Evolutionary conservation across 1,140 invertebrate genomes (phyloP).

Genomic region (Laupala kohalensis): DNA sequence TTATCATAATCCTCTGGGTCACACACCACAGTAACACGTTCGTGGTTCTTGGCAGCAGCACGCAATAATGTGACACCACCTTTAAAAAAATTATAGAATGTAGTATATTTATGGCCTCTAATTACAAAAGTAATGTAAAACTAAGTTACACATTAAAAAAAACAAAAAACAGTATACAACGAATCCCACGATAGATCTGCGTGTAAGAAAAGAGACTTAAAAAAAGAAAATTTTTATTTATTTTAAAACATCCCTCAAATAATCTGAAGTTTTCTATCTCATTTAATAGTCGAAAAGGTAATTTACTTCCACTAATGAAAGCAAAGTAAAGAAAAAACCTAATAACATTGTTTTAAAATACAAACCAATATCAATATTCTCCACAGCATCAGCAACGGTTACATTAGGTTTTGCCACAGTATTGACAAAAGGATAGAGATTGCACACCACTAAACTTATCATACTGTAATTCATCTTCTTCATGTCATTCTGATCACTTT

Average conservation of each 20-base stretch:
- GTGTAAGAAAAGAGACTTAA: too few relatives aligned
- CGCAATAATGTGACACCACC: conserved; percentile 78
- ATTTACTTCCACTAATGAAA: not conserved
- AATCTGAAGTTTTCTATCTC: too few relatives aligned
- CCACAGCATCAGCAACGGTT: conserved; percentile 79
- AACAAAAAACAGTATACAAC: too few relatives aligned
- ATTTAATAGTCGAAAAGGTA: too few relatives aligned
- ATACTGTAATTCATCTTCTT: conserved; percentile 56
- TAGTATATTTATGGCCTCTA: not conserved
- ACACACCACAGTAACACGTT: conserved; percentile 87
- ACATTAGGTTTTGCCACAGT: conserved; percentile 74
- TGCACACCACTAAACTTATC: conserved; percentile 80
- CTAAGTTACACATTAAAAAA: too few relatives aligned
- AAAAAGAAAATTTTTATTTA: too few relatives aligned
- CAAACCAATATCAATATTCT: conserved; percentile 84
- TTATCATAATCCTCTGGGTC: conserved; percentile 81
- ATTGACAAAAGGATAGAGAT: conserved; percentile 91
- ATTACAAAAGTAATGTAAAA: not conserved
- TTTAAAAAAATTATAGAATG: not conserved
- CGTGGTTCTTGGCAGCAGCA: conserved; percentile 95
- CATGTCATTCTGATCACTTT: conserved; percentile 74
- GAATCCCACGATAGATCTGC: too few relatives aligned
- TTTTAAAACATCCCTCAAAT: too few relatives aligned
- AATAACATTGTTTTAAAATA: not conserved
- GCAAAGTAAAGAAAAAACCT: not conserved